Evolutionary conservation across 2,888 invertebrate genomes (phyloP), one percentile per base, ranked within the genome.

Genomic region (Aphidoletes aphidimyza): DNA sequence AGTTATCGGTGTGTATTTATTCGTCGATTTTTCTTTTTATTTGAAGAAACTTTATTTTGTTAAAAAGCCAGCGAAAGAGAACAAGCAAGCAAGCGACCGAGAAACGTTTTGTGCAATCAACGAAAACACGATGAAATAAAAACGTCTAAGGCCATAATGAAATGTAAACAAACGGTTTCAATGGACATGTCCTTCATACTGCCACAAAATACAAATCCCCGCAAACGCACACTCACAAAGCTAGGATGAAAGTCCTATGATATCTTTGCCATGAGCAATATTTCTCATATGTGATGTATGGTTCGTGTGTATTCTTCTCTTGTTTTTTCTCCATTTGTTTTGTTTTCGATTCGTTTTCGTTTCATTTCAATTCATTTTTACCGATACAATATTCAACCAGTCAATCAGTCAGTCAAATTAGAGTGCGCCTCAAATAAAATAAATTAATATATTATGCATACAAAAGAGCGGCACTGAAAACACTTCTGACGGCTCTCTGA

Each of bases 181-280:
- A 83, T 83, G 83, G 83, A 83, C 42, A 42, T 83, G 83, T 45
- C 83, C 83, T 83, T 37, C n/a, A 37, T 39, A 30, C 30, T 69
- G 34, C 30, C 30, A 14, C 37, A 37, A 37, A 37, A 81, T 9
- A n/a, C 81, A 22, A 39, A 37, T 81, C 39, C 11, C n/a, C 19
- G 47, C 17, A 11, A 19, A 54, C 5, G 14, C n/a, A 54, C 5
- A n/a, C n/a, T n/a, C n/a, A 8, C 54, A 54, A 47, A 47, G 54
- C 14, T 69, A 6, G 69, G 69, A 14, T 30, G 69, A 30, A 69
- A 69, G 30, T 69, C 30, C 34, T 69, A 17, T 19, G 30, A 26
- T 30, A 69, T 30, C 69, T 2, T 30, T 30, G 2, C 26, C 54
- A 22, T 17, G 19, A 5, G 19, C 34, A 17, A 36, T 36, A 26